Conservation (phyloP, 2,888 invertebrate species). For the Patella ulyssiponensis region DNA sequence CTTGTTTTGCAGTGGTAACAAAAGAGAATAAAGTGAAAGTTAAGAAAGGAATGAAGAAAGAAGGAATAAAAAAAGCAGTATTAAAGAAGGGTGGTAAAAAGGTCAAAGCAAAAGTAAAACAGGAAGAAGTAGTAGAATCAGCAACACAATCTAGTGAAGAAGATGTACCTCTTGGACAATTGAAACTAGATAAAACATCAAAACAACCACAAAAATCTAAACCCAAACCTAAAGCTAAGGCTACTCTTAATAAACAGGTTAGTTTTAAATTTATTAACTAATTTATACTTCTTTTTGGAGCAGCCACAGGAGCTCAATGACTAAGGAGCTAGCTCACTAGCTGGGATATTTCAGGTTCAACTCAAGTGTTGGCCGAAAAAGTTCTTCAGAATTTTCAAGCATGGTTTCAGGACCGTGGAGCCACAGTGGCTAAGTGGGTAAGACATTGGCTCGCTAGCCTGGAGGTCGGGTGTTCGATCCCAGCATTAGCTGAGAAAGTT, state of each 20-base stretch:
- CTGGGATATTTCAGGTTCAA: no score
- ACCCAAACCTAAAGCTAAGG: conserved; percentile 1
- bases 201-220: neutral
- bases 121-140: neutral
- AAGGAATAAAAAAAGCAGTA: conserved; percentile 10
- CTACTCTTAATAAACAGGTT: neutral
- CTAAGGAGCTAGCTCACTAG: no score
- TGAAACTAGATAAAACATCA: neutral
- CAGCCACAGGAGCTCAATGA: no score
- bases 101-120: neutral
- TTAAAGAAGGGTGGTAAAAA: neutral
- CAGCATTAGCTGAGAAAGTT: no score
- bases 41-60: conserved; percentile 4
- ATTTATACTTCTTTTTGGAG: no score
- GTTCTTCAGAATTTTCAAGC: no score
- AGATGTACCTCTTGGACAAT: neutral
- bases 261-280: neutral
- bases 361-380: no score
- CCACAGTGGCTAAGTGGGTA: no score
- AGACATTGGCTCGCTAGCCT: no score
- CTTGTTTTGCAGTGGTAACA: no score
- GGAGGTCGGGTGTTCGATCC: no score
- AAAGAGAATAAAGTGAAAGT: conserved; percentile 5
- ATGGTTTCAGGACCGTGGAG: no score
- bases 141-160: neutral